A percentile compares a stretch with the other conserved stretches of the same genome.
These are phyloP conservation scores for Vombatus ursinus DNA, from an alignment of 2,113 vertebrate species.

Conservation along the genomic window DNA sequence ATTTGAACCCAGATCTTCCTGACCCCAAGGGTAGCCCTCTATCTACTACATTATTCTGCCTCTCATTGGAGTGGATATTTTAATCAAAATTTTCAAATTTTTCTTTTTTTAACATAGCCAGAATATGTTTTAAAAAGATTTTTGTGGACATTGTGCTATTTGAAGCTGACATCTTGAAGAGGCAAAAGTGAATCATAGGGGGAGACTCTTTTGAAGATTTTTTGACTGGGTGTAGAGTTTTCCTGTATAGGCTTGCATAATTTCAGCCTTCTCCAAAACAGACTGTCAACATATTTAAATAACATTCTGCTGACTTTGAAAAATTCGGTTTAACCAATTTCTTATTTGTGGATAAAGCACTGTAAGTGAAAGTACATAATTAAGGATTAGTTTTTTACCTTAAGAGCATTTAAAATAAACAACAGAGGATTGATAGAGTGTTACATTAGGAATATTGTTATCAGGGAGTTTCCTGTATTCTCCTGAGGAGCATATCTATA, in stretches of 20 bases:
- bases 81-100: neutral
- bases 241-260: conserved; percentile 38
- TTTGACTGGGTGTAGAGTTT: conserved; percentile 30
- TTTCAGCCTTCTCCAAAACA: conserved; percentile 56
- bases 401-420: conserved; percentile 70
- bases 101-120: neutral
- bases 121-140: neutral
- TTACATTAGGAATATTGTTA: conserved; percentile 58
- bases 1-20: neutral
- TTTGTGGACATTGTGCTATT: neutral
- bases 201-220: conserved; percentile 32
- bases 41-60: neutral
- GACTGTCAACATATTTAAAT: conserved; percentile 75
- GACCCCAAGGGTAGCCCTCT: too few relatives aligned
- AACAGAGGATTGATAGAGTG: conserved; percentile 67
- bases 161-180: conserved; percentile 16
- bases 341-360: conserved; percentile 56
- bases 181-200: conserved; percentile 12
- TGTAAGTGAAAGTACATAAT: conserved; percentile 64
- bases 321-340: conserved; percentile 76
- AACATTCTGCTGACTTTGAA: conserved; percentile 77
- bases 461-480: conserved; percentile 56
- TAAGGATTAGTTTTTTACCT: conserved; percentile 71
- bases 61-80: neutral
- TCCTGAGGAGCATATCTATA: neutral